Evolutionary conservation across 2,888 invertebrate species (phyloP).

Genomic region (Andrena dorsata): DNA sequence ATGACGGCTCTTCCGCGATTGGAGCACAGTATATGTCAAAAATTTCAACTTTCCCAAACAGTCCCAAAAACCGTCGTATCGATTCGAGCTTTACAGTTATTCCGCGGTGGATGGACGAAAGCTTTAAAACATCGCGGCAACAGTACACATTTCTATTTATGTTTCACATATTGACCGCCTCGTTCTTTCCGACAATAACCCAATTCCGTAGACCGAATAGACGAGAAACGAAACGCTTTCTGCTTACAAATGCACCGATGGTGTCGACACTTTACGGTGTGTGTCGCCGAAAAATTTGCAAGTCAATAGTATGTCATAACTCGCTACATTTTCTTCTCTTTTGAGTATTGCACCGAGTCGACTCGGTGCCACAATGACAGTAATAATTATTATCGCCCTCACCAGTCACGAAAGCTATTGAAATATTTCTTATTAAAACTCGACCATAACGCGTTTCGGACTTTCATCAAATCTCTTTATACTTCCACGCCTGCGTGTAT

Average conservation of each 20-base stretch:
- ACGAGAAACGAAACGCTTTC: conserved; percentile 53
- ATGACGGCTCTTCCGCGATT: conserved; percentile 66
- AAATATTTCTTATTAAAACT: conserved; percentile 1
- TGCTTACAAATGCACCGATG: conserved; percentile 44
- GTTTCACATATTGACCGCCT: conserved; percentile 66
- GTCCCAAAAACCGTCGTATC: background rate
- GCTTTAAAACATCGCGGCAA: conserved; percentile 35
- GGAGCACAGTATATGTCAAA: conserved; percentile 49
- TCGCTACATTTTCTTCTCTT: background rate
- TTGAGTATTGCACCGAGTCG: too few species aligned
- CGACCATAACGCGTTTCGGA: background rate
- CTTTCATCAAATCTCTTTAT: background rate
- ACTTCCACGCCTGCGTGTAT: background rate
- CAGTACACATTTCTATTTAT: conserved; percentile 51
- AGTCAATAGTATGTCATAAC: conserved; percentile 4
- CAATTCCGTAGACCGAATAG: conserved; percentile 61
- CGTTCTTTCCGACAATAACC: conserved; percentile 62
- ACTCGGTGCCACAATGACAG: background rate
- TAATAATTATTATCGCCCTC: background rate
- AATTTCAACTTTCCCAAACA: conserved; percentile 34
- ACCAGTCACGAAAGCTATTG: background rate
- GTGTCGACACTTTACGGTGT: conserved; percentile 55
- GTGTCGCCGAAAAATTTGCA: conserved; percentile 10
- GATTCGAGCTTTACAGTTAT: conserved; percentile 28
- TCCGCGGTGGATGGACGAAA: conserved; percentile 14